Evolutionary conservation across 1,140 invertebrate species (phyloP), one percentile per base, ranked within the genome.

Genomic region (Cotesia chilonis): DNA sequence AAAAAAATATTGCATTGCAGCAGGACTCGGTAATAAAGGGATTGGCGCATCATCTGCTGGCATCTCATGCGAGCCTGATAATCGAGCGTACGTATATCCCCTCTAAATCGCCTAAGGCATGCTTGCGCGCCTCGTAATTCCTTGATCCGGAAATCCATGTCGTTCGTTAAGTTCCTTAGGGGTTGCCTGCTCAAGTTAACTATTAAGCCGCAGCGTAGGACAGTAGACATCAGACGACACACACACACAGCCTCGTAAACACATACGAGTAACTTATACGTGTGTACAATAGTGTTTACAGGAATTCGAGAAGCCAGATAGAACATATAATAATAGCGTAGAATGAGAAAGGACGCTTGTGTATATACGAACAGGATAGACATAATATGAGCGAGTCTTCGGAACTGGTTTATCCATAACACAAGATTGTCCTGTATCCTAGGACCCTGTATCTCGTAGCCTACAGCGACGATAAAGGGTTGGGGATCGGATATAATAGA

Each of bases 71-170:
- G 72, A 71, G 68, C 85, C 85, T 87, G 83, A 69, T 85, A 82
- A 71, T 77, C 68, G 47, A 74, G 71, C 77, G 76, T 75, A 76
- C 79, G 77, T 83, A 85, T 84, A 86, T 85, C 84, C 84, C 84
- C 82, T 83, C 81, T 80, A 84, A 84, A 84, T 83, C 80, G 82
- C 79, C 66, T 36, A 54, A 71, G 76, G 76, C 74, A 61, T 68
- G 60, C 68, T 60, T 67, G 73, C 71, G 71, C 47, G 70, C 71
- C 68, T 72, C 68, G 71, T 75, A 72, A 72, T 66, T 38, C 52
- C 74, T 69, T 74, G 79, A 75, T 75, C 76, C 76, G 75, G 76
- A 75, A 75, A 78, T 80, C 72, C 76, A 61, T 65, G 71, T 59
- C 70, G 68, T 57, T 68, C 71, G 54, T 65, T 65, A 20, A 57